Conservation (phyloP, 1,140 invertebrate genomes). For the Eubasilissa regina region DNA sequence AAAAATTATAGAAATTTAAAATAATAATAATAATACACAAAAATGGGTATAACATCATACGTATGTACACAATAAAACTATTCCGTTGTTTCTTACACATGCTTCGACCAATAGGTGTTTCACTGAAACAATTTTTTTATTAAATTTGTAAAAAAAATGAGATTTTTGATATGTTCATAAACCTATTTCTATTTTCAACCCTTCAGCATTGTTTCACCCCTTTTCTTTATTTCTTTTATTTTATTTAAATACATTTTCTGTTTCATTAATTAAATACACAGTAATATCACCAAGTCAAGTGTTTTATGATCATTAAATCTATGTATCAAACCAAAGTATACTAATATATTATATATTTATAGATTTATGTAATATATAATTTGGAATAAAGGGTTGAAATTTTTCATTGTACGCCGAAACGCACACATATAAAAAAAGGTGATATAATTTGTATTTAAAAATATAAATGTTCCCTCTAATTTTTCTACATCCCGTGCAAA, state of each 20-base stretch:
- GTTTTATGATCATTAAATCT: slow-evolving; percentile 18
- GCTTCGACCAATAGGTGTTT: background rate
- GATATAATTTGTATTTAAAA: no score
- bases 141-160: slow-evolving; percentile 41
- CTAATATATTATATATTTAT: background rate
- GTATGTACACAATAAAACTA: slow-evolving; percentile 8
- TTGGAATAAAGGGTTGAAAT: slow-evolving; percentile 18
- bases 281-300: slow-evolving; percentile 40
- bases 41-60: background rate
- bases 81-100: slow-evolving; percentile 2
- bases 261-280: slow-evolving; percentile 27
- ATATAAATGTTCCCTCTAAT: no score
- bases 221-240: slow-evolving; percentile 18
- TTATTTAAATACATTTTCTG: slow-evolving; percentile 17
- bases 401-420: background rate
- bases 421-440: no score
- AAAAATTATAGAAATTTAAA: slow-evolving; percentile 17
- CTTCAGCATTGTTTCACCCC: background rate
- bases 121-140: background rate
- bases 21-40: background rate
- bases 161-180: slow-evolving; percentile 44
- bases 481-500: no score
- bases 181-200: slow-evolving; percentile 28
- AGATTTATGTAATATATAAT: slow-evolving; percentile 1
- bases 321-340: background rate